Percentiles rank a stretch among this genome's conserved stretches.
These are phyloP conservation scores for Otolemur crassicaudatus DNA, from an alignment of 2,797 vertebrate genomes.

Conservation along the genomic window DNA sequence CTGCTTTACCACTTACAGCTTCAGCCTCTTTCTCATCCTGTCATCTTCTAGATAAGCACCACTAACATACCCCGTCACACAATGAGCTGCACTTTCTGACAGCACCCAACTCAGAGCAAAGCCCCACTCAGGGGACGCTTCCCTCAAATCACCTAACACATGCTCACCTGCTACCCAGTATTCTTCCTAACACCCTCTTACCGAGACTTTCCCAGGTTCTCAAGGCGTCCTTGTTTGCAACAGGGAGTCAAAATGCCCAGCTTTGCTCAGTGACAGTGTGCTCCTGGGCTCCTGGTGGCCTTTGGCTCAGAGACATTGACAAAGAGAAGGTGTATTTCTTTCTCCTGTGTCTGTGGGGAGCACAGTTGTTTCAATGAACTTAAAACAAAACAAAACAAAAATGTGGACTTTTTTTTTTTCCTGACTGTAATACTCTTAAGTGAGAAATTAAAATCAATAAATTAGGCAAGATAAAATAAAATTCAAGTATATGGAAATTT, in stretches of 20 bases:
- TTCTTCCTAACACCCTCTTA: neutral
- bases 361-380: neutral
- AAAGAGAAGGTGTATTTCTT: neutral
- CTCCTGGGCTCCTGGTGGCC: neutral
- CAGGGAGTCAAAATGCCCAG: neutral
- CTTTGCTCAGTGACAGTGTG: neutral
- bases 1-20: neutral
- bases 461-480: neutral
- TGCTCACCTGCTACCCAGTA: neutral
- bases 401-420: neutral
- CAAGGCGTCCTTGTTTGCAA: neutral
- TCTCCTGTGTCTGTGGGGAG: neutral
- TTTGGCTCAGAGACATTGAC: neutral
- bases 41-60: neutral
- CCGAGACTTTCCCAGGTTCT: neutral
- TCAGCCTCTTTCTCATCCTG: neutral
- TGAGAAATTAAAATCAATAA: conserved; percentile 1
- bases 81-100: neutral
- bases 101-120: neutral
- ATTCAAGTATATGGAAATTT: conserved; percentile 20
- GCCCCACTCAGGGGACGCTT: accelerated
- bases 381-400: neutral
- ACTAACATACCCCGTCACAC: neutral
- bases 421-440: neutral
- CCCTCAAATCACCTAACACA: neutral